Evolutionary conservation across 2,888 invertebrate species (phyloP), one percentile per base, ranked within the genome.

Genomic region (Drosophila parthenogenetica): DNA sequence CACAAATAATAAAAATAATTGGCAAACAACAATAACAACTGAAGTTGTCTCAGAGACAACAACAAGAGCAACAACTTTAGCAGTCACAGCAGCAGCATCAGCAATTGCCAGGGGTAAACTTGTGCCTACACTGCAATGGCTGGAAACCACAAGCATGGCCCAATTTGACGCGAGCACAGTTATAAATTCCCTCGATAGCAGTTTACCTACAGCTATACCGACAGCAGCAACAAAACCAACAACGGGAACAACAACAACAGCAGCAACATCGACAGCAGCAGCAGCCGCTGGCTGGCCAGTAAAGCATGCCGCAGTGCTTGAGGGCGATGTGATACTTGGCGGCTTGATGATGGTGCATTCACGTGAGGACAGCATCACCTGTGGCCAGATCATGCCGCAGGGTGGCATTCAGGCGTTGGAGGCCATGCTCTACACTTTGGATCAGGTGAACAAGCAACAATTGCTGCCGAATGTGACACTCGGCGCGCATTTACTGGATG

Each of bases 281-380:
- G 43, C 69, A 1, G 50, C 78, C 22, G 17, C 82, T 0, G 72
- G 78, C 1, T 97, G 97, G 97, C 97, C 97, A 0, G 95, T 97
- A 3, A 97, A 97, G 88, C 94, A 96, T 88, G 96, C 97, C 83
- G 97, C 97, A 0, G 95, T 96, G 5, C 95, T 98, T 49, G 97
- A 97, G 90, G 98, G 98, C 0, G 96, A 98, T 89, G 93, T 98
- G 46, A 94, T 97, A 8, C 93, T 98, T 1, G 98, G 98, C 5
- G 98, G 98, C 0, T 93, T 98, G 49, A 98, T 98, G 97, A 98
- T 98, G 97, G 96, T 98, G 0, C 98, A 98, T 90, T 98, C 98
- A 88, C 93, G 98, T 22, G 96, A 97, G 79, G 98, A 98, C 82
- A 95, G 94, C 49, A 94, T 96, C 90, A 97, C 96, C 2, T 98